Percentiles rank a stretch among this genome's conserved stretches.
These are phyloP conservation scores for Batillaria attramentaria DNA, from an alignment of 1,140 invertebrate genomes.

Conservation along the genomic window DNA sequence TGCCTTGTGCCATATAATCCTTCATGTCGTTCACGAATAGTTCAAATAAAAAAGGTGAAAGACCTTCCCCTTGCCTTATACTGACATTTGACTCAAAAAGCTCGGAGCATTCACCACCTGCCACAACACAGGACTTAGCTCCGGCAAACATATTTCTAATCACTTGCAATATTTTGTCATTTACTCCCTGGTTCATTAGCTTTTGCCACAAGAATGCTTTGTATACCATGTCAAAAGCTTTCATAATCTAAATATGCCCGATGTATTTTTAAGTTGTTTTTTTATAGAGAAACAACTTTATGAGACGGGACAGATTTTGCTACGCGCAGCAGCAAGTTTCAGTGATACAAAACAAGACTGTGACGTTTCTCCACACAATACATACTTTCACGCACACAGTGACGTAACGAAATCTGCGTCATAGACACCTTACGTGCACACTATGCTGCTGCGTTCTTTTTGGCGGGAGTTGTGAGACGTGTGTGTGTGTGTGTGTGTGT, in stretches of 20 bases:
- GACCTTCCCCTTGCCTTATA: neutral
- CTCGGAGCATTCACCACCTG: neutral
- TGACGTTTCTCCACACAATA: too few species aligned
- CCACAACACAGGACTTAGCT: neutral
- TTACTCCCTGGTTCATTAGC: neutral
- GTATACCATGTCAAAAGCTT: neutral
- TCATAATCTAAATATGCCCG: neutral
- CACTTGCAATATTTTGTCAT: neutral
- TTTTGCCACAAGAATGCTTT: neutral
- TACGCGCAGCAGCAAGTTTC: too few species aligned
- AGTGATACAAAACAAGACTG: too few species aligned
- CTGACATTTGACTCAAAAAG: neutral
- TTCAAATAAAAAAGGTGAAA: constrained; percentile 5
- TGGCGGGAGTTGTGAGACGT: too few species aligned
- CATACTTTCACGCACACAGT: too few species aligned
- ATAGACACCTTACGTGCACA: too few species aligned
- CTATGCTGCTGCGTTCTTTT: too few species aligned
- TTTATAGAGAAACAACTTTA: neutral
- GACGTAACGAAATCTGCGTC: too few species aligned
- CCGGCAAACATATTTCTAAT: neutral
- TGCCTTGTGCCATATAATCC: neutral
- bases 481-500: too few species aligned
- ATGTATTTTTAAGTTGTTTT: neutral
- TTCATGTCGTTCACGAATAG: neutral
- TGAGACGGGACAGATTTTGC: too few species aligned